These are phyloP conservation scores for Ophiodon elongatus DNA, from an alignment of 2,113 vertebrate genomes.

Conservation along the genomic window DNA sequence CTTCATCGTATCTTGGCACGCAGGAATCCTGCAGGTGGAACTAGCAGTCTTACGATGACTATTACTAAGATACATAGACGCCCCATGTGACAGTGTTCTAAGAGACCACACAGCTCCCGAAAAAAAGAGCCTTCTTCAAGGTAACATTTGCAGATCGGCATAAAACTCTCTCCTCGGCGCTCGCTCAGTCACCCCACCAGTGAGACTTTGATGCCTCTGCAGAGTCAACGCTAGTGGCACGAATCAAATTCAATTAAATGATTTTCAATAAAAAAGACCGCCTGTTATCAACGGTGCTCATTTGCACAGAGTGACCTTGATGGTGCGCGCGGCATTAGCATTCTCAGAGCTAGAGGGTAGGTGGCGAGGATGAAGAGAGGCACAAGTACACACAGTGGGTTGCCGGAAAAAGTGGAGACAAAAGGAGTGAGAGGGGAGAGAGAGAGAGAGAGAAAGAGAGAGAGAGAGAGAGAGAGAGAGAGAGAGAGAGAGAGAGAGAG, in stretches of 20 bases:
- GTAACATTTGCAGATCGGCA: constrained; percentile 40
- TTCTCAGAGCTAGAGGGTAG: constrained; percentile 60
- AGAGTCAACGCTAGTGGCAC: constrained; percentile 70
- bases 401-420: constrained; percentile 44
- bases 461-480: constrained; percentile 1
- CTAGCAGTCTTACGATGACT: not conserved
- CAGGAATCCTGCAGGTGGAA: not conserved
- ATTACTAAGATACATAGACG: not conserved
- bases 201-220: constrained; percentile 69
- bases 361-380: constrained; percentile 56
- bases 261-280: constrained; percentile 71
- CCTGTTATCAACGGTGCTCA: constrained; percentile 76
- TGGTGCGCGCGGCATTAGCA: constrained; percentile 45
- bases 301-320: constrained; percentile 84
- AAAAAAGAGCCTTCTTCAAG: constrained; percentile 44
- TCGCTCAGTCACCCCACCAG: constrained; percentile 12
- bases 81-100: constrained; percentile 18
- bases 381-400: constrained; percentile 54
- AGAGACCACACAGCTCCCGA: constrained; percentile 29
- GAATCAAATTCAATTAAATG: constrained; percentile 84
- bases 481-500: not conserved
- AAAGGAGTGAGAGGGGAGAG: constrained; percentile 23
- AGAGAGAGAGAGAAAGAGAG: constrained; percentile 2
- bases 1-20: not conserved
- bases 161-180: constrained; percentile 24